phyloP scores from a whole-genome alignment of 1,140 invertebrate genomes.

The Pseudomyrmex pallidus region DNA sequence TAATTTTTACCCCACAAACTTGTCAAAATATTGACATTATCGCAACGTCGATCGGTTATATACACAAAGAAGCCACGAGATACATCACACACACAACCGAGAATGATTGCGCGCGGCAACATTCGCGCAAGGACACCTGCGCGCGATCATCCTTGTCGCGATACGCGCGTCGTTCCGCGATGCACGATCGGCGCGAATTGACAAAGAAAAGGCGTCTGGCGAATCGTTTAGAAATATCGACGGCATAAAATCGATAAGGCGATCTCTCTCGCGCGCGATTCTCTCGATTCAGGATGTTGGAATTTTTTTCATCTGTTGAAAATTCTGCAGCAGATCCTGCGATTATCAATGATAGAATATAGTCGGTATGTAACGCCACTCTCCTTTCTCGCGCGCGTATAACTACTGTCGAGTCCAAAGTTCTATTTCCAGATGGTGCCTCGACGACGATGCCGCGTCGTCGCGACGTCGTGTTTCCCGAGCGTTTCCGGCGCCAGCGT shows the following conservation, averaged over 20 bases:
- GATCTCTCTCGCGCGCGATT: no score
- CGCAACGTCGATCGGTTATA: no score
- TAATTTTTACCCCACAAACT: neutral
- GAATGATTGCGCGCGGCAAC: no score
- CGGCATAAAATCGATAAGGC: no score
- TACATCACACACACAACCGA: no score
- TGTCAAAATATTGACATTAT: neutral
- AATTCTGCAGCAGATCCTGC: constrained; percentile 38
- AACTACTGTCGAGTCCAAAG: constrained; percentile 13
- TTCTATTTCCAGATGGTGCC: constrained; percentile 61
- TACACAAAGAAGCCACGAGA: no score
- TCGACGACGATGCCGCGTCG: constrained; percentile 4
- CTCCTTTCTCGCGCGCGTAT: neutral
- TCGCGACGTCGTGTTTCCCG: constrained; percentile 50
- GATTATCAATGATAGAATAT: neutral
- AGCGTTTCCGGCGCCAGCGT: constrained; percentile 58
- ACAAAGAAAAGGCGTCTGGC: neutral
- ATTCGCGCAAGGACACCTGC: constrained; percentile 1
- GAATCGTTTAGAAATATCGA: constrained; percentile 9
- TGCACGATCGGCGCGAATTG: constrained; percentile 13
- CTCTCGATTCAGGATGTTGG: neutral
- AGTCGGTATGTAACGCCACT: neutral
- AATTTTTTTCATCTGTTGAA: constrained; percentile 64
- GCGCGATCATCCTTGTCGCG: neutral
- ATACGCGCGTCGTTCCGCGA: neutral